Evolutionary conservation across 2,888 invertebrate genomes (phyloP).

Genomic region (Onchidella celtica): DNA sequence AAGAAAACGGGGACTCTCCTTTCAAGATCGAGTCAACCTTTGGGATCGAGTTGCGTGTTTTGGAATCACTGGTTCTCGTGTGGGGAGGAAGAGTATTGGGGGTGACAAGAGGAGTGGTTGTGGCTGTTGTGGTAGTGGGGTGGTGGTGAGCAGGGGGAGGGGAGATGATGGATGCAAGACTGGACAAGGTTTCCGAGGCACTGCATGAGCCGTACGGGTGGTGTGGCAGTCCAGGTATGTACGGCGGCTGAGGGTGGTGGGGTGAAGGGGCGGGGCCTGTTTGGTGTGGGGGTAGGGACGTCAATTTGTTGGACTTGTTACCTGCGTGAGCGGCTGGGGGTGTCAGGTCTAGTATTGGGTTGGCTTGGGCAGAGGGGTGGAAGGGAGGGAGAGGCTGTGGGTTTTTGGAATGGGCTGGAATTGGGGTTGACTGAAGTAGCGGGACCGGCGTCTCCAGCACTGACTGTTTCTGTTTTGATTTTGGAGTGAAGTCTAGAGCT

Average conservation of each 20-base stretch:
- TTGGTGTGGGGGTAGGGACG: conserved; percentile 4
- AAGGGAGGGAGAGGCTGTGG: conserved; percentile 50
- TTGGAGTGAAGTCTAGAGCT: conserved; percentile 5
- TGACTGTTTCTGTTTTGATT: conserved; percentile 18
- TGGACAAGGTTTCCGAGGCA: conserved; percentile 47
- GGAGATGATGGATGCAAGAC: conserved; percentile 43
- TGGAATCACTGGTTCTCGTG: not conserved
- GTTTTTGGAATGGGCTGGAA: conserved; percentile 44
- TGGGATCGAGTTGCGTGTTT: conserved; percentile 1
- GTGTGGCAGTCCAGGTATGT: conserved; percentile 28
- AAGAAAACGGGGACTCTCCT: conserved; percentile 31
- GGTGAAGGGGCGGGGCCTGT: conserved; percentile 3
- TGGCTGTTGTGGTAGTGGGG: conserved; percentile 32
- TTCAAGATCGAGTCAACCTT: conserved; percentile 17
- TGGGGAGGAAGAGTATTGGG: not conserved
- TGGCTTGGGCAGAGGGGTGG: conserved; percentile 48
- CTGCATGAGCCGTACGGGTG: conserved; percentile 42
- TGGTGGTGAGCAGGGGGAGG: conserved; percentile 51
- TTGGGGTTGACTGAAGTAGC: conserved; percentile 14
- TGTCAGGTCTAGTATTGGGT: conserved; percentile 20
- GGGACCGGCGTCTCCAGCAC: not conserved
- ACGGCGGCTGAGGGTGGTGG: conserved; percentile 24
- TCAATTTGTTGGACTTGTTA: conserved; percentile 10
- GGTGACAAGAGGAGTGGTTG: conserved; percentile 34
- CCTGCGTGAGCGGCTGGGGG: conserved; percentile 46